Evolutionary conservation across 2,113 vertebrate species (phyloP).

Genomic region (Sakesphorus luctuosus): DNA sequence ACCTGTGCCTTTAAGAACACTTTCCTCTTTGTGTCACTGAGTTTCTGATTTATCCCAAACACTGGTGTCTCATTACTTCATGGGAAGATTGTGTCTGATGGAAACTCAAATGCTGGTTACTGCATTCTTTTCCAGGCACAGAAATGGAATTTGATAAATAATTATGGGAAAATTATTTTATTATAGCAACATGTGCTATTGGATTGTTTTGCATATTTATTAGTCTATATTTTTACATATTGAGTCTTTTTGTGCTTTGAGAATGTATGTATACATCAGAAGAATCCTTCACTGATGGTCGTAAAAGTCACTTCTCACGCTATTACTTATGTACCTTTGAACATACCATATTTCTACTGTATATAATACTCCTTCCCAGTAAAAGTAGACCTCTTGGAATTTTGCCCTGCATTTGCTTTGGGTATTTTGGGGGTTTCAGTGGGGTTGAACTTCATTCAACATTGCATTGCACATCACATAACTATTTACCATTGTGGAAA

Average conservation of each 20-base stretch:
- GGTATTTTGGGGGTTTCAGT: background rate
- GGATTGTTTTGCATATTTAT: background rate
- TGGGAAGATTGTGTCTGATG: background rate
- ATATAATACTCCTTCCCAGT: background rate
- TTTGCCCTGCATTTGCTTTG: background rate
- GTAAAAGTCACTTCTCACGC: background rate
- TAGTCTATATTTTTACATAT: background rate
- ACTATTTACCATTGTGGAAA: background rate
- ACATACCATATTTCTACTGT: background rate
- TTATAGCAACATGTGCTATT: background rate
- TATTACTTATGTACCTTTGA: background rate
- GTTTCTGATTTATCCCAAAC: background rate
- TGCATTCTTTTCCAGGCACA: background rate
- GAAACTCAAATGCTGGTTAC: background rate
- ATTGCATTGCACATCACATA: background rate
- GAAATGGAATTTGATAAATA: background rate
- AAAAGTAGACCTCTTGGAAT: background rate
- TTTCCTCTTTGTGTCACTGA: background rate
- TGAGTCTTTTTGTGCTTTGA: background rate
- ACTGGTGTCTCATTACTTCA: background rate
- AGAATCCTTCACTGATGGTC: background rate
- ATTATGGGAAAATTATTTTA: background rate
- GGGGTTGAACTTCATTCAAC: background rate
- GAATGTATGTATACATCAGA: rapidly evolving
- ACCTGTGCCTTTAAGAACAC: background rate